A percentile compares a stretch with the other conserved stretches of the same genome.
These are phyloP conservation scores for Chionoecetes opilio DNA, from an alignment of 1,140 invertebrate species.

Conservation along the genomic window DNA sequence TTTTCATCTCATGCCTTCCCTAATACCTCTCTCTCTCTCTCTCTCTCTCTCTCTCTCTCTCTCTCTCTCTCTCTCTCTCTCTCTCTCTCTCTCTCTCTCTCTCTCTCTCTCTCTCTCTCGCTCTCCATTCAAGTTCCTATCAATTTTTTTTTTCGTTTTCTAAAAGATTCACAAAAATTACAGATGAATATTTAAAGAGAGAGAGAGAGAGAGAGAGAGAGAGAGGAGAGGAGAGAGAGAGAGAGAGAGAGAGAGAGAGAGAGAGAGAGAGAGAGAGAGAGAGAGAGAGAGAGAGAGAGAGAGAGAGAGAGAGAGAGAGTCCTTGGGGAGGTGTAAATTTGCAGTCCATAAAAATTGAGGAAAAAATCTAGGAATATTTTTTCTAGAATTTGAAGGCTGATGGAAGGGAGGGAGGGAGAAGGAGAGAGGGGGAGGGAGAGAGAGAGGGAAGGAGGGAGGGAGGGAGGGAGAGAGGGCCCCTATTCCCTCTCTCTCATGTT, in stretches of 20 bases:
- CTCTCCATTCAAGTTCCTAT: too few species aligned
- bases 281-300: not conserved
- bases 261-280: not conserved
- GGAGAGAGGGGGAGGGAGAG: conserved; percentile 24
- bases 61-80: conserved; percentile 48
- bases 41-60: conserved; percentile 48
- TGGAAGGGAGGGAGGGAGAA: not conserved
- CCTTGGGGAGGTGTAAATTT: not conserved
- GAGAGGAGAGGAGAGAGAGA: not conserved
- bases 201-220: too few species aligned
- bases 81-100: conserved; percentile 35
- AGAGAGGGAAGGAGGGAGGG: conserved; percentile 13
- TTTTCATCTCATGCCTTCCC: not conserved
- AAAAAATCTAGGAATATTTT: not conserved
- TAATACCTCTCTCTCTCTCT: conserved; percentile 44
- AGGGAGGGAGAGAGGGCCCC: not conserved
- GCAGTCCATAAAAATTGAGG: not conserved
- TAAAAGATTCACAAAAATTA: too few species aligned
- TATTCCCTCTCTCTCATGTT: too few species aligned
- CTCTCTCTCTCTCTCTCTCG: not conserved
- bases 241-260: conserved; percentile 13
- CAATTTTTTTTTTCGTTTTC: too few species aligned
- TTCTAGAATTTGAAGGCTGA: not conserved
- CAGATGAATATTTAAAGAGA: too few species aligned
- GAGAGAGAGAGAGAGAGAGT: not conserved